Evolutionary conservation across 2,888 invertebrate genomes (phyloP).

Genomic region (Phaonia tiefii): DNA sequence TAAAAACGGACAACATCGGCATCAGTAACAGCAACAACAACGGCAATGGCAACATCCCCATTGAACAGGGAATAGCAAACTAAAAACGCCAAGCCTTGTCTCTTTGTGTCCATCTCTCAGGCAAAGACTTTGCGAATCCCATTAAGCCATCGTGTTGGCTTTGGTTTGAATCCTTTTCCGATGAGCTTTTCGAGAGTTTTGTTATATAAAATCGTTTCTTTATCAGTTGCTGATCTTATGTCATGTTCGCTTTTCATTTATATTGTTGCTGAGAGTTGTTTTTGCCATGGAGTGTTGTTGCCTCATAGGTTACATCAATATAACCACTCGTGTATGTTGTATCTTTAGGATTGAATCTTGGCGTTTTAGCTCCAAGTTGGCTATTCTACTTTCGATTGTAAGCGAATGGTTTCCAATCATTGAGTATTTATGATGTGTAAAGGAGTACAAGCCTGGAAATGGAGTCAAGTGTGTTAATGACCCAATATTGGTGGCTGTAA

Average conservation of each 20-base stretch:
- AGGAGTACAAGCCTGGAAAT: slow-evolving; percentile 17
- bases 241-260: slow-evolving; percentile 72
- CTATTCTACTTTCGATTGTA: neutral
- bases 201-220: slow-evolving; percentile 50
- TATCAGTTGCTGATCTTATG: slow-evolving; percentile 71
- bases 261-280: slow-evolving; percentile 65
- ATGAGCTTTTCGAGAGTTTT: slow-evolving; percentile 48
- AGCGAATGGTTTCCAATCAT: slow-evolving; percentile 4
- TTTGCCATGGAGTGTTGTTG: slow-evolving; percentile 51
- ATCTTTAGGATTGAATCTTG: slow-evolving; percentile 4
- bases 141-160: slow-evolving; percentile 8
- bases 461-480: slow-evolving; percentile 27
- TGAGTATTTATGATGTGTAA: slow-evolving; percentile 33
- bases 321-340: no score
- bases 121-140: neutral
- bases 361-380: slow-evolving; percentile 18
- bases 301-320: neutral
- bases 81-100: slow-evolving; percentile 47
- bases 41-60: neutral
- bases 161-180: slow-evolving; percentile 51
- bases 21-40: slow-evolving; percentile 52
- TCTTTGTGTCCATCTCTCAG: slow-evolving; percentile 51
- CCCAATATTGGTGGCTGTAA: neutral
- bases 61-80: neutral
- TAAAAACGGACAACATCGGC: slow-evolving; percentile 54